A percentile compares a stretch with the other conserved stretches of the same genome.
Conservation (phyloP, 2,113 vertebrate species). For the Raphicerus campestris region DNA sequence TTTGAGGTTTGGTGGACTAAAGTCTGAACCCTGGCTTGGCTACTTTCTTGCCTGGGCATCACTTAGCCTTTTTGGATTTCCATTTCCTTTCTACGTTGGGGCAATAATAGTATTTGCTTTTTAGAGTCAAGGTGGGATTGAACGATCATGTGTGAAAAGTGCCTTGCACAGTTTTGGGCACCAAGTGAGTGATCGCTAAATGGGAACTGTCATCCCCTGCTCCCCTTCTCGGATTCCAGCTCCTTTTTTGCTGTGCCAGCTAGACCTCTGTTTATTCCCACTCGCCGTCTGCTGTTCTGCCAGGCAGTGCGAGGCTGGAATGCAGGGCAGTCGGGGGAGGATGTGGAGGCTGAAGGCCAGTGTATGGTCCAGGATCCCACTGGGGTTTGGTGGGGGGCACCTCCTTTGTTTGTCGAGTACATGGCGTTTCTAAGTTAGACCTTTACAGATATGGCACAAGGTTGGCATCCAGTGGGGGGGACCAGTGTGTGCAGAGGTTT, state of each 20-base stretch:
- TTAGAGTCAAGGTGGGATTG: not conserved
- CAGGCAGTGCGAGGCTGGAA: accelerated
- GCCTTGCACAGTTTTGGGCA: accelerated
- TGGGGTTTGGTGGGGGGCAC: not conserved
- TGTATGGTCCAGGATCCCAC: not conserved
- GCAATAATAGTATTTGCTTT: not conserved
- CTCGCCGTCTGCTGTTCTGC: not conserved
- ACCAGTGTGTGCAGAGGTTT: not conserved
- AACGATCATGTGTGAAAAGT: not conserved
- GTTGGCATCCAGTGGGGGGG: not conserved
- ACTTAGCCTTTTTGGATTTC: not conserved
- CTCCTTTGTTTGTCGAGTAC: not conserved
- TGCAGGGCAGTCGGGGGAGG: accelerated
- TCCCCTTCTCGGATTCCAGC: not conserved
- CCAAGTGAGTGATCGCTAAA: accelerated
- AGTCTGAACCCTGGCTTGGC: not conserved
- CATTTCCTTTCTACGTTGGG: not conserved
- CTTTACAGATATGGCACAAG: accelerated
- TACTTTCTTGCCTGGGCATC: not conserved
- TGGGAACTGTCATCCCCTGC: accelerated
- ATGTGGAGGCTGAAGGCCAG: not conserved
- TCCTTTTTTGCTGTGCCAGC: not conserved
- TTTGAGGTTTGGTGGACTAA: not conserved
- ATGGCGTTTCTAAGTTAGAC: not conserved
- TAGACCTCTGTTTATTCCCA: not conserved